A percentile compares a stretch with the other conserved stretches of the same genome.
phyloP scores from a whole-genome alignment of 2,888 invertebrate species.

The Agonum fuliginosum region DNA sequence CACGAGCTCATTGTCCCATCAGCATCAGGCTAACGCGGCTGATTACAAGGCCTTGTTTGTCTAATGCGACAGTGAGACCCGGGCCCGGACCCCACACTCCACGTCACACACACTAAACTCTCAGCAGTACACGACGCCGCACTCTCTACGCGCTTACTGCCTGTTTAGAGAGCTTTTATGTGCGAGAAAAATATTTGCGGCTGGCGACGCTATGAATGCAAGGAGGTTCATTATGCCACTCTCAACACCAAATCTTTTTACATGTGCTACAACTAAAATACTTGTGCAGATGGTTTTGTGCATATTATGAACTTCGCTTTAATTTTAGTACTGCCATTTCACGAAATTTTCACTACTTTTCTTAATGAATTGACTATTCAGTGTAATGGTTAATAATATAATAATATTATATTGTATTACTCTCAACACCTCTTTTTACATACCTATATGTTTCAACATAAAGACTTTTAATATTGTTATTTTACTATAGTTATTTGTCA shows the following conservation, averaged over 20 bases:
- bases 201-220: not conserved
- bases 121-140: slow-evolving; percentile 18
- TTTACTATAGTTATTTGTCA: too few relatives aligned
- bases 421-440: too few relatives aligned
- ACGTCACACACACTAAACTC: not conserved
- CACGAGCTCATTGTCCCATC: slow-evolving; percentile 66
- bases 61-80: slow-evolving; percentile 40
- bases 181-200: slow-evolving; percentile 8
- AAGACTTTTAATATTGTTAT: too few relatives aligned
- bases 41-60: slow-evolving; percentile 57
- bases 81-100: not conserved
- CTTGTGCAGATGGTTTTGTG: too few relatives aligned
- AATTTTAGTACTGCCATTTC: too few relatives aligned
- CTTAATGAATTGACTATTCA: too few relatives aligned
- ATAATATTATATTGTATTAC: too few relatives aligned
- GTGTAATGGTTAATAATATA: too few relatives aligned
- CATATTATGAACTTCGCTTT: too few relatives aligned
- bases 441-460: too few relatives aligned
- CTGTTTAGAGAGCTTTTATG: slow-evolving; percentile 20
- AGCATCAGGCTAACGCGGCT: slow-evolving; percentile 62
- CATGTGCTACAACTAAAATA: too few relatives aligned
- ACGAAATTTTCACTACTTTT: too few relatives aligned
- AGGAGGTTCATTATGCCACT: not conserved
- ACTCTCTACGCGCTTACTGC: not conserved
- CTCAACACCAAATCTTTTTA: not conserved